phyloP scores from a whole-genome alignment of 1,140 invertebrate species.

The Rhizoglyphus robini region DNA sequence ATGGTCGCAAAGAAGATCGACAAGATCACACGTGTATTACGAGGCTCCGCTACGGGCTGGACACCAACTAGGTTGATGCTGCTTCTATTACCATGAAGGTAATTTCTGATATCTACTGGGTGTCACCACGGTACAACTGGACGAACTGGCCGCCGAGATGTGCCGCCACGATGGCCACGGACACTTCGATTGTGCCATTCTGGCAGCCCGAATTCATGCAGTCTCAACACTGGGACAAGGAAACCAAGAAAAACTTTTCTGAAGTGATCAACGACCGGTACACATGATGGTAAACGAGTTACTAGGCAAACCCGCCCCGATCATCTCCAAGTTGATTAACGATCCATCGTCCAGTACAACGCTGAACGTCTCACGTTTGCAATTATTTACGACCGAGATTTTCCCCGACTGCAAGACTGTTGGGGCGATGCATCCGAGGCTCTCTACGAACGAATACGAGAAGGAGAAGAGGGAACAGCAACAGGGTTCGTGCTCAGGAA shows the following conservation, averaged over 20 bases:
- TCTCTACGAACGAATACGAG: constrained; percentile 85
- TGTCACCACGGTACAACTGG: constrained; percentile 88
- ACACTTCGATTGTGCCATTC: too few species aligned
- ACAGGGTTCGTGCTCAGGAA: constrained; percentile 66
- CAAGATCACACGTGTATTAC: constrained; percentile 90
- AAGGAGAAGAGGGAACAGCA: constrained; percentile 55
- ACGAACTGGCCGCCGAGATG: constrained; percentile 95
- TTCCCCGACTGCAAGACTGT: constrained; percentile 71
- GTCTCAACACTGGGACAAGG: too few species aligned
- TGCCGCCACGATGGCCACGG: too few species aligned
- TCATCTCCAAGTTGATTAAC: constrained; percentile 72
- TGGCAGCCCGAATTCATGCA: too few species aligned
- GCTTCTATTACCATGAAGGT: too few species aligned
- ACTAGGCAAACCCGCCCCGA: constrained; percentile 52
- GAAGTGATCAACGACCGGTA: constrained; percentile 83
- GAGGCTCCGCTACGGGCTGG: too few species aligned
- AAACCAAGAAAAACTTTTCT: too few species aligned
- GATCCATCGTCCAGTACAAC: constrained; percentile 72
- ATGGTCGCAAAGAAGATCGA: too few species aligned
- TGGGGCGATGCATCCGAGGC: too few species aligned
- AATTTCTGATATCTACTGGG: constrained; percentile 89
- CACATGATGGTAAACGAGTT: constrained; percentile 53
- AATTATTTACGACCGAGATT: too few species aligned
- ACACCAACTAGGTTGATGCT: too few species aligned
- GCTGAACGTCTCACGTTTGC: constrained; percentile 74